phyloP scores from a whole-genome alignment of 2,888 invertebrate species.

The Ectobius pallidus region DNA sequence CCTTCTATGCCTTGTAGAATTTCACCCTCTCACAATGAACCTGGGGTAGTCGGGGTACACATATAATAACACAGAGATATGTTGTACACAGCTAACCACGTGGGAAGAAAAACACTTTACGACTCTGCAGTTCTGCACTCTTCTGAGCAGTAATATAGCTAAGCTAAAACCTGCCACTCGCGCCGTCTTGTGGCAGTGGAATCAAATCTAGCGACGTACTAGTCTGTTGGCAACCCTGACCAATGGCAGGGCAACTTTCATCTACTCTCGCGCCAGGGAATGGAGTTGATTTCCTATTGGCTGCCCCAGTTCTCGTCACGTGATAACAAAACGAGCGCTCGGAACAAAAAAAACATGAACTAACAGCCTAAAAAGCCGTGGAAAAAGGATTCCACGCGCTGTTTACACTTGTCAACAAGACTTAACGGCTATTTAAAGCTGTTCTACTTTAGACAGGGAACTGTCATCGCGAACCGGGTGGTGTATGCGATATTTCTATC shows the following conservation, averaged over 20 bases:
- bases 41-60: too few relatives aligned
- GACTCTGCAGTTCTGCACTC: background rate
- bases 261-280: conserved; percentile 39
- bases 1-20: too few relatives aligned
- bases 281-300: conserved; percentile 33
- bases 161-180: background rate
- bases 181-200: background rate
- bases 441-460: conserved; percentile 32
- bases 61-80: too few relatives aligned
- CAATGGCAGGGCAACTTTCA: conserved; percentile 21
- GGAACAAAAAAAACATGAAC: conserved; percentile 23
- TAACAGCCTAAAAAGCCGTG: conserved; percentile 31
- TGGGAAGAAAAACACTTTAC: background rate
- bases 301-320: conserved; percentile 35
- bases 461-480: conserved; percentile 31
- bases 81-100: background rate
- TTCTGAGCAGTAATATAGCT: background rate
- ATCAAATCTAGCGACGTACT: background rate
- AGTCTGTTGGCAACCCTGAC: conserved; percentile 21
- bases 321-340: conserved; percentile 33
- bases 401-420: conserved; percentile 40
- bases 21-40: too few relatives aligned
- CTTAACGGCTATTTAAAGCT: conserved; percentile 39
- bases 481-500: background rate
- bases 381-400: conserved; percentile 37